Base-by-base conservation (phyloP, 2,888 invertebrate genomes). In the Pachliopta kotzebuea region DNA sequence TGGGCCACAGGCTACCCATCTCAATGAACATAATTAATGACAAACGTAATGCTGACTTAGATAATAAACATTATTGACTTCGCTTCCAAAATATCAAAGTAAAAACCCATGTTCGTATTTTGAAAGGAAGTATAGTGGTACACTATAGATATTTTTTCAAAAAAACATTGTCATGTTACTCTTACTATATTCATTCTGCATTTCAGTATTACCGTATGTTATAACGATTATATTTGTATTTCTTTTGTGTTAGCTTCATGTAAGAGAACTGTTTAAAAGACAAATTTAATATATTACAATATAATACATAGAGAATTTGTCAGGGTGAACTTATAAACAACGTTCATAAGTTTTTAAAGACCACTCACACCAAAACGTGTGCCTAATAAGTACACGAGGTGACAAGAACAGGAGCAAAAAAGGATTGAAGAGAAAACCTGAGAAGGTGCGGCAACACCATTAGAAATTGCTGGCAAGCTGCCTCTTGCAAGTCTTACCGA, bases 41-140 rank as follows among this genome's bases (percentile, higher is more conserved):
- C 75, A 70, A 72, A 76, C 74, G 71, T 74, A 70, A 72, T 62
- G 69, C 68, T 67, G 70, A 67, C 67, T 64, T 62, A 60, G 60
- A 64, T 62, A 65, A 56, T 56, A 67, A 61, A 63, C 62, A 66
- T 70, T 66, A 31, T 56, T 49, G 23, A 29, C 50, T 11, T 21
- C 26, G 21, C 23, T 18, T n/a, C 14, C 11, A 37, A 42, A 11
- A 56, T 14, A 18, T 42, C 21, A 8, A 62, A 23, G 21, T 21
- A 6, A 49, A 49, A 49, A n/a, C 0, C 2, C 4, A 49, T 49
- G 7, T 20, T 20, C 20, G 8, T 49, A 20, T n/a, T 7, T 49
- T 49, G 20, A 37, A 14, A 11, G 37, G 14, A 14, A 37, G 14
- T 11, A 14, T 1, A 11, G 11, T 37, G 37, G 37, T 37, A 37